These are phyloP conservation scores for Epirrhoe tristata DNA, from an alignment of 2,888 invertebrate species.

Conservation along the genomic window DNA sequence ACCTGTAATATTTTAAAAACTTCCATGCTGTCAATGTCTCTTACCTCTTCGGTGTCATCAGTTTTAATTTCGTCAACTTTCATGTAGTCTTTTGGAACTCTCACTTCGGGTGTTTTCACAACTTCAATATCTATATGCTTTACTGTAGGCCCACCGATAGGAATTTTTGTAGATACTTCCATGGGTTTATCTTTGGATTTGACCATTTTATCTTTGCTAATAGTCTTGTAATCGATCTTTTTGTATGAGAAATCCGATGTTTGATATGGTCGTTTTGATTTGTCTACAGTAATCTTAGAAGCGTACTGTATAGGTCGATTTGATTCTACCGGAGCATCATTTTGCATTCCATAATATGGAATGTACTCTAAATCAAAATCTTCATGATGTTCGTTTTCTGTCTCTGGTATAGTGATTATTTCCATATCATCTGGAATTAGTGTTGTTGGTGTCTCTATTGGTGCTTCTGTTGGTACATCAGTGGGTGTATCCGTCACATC, in stretches of 20 bases:
- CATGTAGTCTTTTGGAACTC: background rate
- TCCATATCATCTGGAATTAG: constrained; percentile 8
- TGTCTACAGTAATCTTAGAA: background rate
- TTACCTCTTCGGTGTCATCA: constrained; percentile 1
- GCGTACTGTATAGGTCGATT: too few relatives aligned
- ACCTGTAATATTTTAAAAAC: constrained; percentile 13
- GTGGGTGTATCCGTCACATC: constrained; percentile 10
- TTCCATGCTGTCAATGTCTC: constrained; percentile 13
- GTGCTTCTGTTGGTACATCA: background rate
- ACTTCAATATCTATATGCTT: background rate
- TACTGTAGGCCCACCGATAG: background rate
- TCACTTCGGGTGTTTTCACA: constrained; percentile 10
- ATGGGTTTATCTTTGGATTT: background rate
- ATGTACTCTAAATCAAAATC: background rate
- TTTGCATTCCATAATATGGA: background rate
- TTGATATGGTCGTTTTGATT: background rate
- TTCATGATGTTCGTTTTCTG: background rate
- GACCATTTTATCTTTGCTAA: background rate
- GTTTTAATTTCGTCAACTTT: constrained; percentile 11
- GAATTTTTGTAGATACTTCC: background rate
- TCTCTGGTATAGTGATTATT: background rate
- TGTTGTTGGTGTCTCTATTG: background rate
- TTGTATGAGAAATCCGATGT: background rate
- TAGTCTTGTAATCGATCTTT: background rate
- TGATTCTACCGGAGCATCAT: background rate